These are phyloP conservation scores for Epicampocera succincta DNA, from an alignment of 2,888 invertebrate species.

Conservation along the genomic window DNA sequence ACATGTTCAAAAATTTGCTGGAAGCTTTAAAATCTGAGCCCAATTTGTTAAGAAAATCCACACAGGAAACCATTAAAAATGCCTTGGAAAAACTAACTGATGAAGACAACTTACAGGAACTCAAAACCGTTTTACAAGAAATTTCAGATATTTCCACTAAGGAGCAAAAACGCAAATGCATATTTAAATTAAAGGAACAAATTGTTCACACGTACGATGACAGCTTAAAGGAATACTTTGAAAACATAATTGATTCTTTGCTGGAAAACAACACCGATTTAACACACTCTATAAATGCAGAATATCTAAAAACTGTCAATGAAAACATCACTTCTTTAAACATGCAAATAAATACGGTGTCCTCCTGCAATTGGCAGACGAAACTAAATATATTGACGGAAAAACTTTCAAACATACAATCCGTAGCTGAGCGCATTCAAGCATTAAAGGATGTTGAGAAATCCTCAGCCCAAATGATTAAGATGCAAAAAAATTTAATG, in stretches of 20 bases:
- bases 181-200: conserved; percentile 76
- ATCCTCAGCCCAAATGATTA: conserved; percentile 69
- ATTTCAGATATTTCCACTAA: conserved; percentile 66
- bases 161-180: conserved; percentile 71
- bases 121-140: conserved; percentile 51
- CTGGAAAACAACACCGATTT: conserved; percentile 52
- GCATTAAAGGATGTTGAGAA: conserved; percentile 39
- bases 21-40: conserved; percentile 39
- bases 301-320: conserved; percentile 39
- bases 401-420: conserved; percentile 53
- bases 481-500: conserved; percentile 77
- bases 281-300: conserved; percentile 42
- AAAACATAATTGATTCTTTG: conserved; percentile 66
- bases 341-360: conserved; percentile 17
- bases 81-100: conserved; percentile 33
- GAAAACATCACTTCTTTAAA: conserved; percentile 6
- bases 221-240: conserved; percentile 68
- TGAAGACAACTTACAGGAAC: conserved; percentile 33
- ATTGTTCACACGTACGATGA: conserved; percentile 79
- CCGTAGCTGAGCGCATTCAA: conserved; percentile 27
- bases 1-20: conserved; percentile 53
- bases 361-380: conserved; percentile 16
- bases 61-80: conserved; percentile 6
- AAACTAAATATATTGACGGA: conserved; percentile 26
- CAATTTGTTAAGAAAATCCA: conserved; percentile 27